phyloP scores from a whole-genome alignment of 2,797 vertebrate species.

The Phataginus tetradactyla region DNA sequence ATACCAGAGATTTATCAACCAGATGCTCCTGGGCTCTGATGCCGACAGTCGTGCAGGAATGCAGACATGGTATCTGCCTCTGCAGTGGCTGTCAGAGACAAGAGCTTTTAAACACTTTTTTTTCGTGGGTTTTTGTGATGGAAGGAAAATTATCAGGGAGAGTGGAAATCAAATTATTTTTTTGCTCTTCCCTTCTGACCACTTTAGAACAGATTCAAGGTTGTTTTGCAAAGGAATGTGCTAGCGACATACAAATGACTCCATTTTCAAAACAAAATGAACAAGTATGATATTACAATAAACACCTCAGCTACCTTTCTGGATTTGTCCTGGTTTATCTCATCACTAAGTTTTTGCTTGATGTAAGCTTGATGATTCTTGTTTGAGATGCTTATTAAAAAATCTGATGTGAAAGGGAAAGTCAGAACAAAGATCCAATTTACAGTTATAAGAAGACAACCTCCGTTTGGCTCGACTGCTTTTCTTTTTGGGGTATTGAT shows the following conservation, averaged over 20 bases:
- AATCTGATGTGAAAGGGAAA: constrained; percentile 14
- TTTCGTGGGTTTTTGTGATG: constrained; percentile 17
- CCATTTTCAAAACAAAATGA: constrained; percentile 42
- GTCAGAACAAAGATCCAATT: background rate
- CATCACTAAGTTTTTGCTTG: background rate
- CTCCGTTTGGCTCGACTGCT: background rate
- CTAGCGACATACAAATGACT: constrained; percentile 52
- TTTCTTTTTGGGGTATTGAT: background rate
- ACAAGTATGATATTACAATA: background rate
- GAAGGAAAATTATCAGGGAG: constrained; percentile 41
- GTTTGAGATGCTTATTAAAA: background rate
- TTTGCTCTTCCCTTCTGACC: constrained; percentile 27
- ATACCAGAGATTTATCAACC: background rate
- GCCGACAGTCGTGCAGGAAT: background rate
- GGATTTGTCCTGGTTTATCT: background rate
- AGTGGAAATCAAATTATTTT: constrained; percentile 63
- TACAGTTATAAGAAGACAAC: background rate
- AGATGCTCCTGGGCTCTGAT: background rate
- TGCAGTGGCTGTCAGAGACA: background rate
- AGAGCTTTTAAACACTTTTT: constrained; percentile 37
- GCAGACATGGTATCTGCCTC: background rate
- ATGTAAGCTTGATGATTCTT: background rate
- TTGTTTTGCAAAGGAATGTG: constrained; percentile 53
- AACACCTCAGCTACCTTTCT: background rate
- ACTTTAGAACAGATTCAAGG: constrained; percentile 51